Evolutionary conservation across 2,888 invertebrate genomes (phyloP).

Genomic region (Hypercompe scribonia): DNA sequence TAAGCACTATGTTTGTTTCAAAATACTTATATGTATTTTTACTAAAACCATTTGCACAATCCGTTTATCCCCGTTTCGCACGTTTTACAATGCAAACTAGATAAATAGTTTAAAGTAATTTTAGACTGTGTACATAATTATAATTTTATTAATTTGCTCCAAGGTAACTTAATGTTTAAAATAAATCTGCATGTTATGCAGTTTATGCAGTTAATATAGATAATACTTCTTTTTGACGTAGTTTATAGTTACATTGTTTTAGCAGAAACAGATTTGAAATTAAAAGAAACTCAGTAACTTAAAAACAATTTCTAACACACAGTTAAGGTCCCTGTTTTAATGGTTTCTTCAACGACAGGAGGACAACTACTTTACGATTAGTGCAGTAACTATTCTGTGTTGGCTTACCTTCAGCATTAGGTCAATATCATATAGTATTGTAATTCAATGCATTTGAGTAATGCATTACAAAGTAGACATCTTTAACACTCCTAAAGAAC

Average conservation of each 20-base stretch:
- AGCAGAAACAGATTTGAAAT: neutral
- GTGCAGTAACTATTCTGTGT: neutral
- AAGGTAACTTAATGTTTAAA: neutral
- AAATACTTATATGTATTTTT: neutral
- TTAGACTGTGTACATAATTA: neutral
- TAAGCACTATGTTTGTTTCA: conserved; percentile 48
- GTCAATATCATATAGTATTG: neutral
- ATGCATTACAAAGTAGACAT: neutral
- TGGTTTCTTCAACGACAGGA: neutral
- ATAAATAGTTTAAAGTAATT: neutral
- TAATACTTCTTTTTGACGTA: neutral
- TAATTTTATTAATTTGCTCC: neutral
- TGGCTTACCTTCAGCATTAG: neutral
- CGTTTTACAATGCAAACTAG: neutral
- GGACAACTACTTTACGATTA: neutral
- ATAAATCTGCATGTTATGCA: neutral
- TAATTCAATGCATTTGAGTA: neutral
- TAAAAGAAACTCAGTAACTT: neutral
- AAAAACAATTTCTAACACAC: neutral
- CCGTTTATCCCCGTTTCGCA: neutral
- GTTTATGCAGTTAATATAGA: neutral
- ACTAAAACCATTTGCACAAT: neutral
- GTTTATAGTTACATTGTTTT: neutral
- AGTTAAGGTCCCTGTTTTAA: neutral
- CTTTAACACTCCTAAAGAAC: conserved; percentile 2